These are phyloP conservation scores for Pseudomugil gertrudae DNA, from an alignment of 2,797 vertebrate genomes.

Conservation along the genomic window DNA sequence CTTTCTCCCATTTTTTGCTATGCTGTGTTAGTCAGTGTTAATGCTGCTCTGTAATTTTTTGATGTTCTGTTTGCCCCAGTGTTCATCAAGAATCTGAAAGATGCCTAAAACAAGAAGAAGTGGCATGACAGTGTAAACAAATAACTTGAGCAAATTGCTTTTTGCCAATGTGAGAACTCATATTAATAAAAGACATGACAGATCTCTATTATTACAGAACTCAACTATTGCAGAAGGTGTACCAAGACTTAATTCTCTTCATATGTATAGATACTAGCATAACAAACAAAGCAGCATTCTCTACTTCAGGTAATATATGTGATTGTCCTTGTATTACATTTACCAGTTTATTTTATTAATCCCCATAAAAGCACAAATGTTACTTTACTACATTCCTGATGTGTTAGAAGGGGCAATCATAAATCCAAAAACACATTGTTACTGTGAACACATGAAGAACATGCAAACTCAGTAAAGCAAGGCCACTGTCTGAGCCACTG, in stretches of 20 bases:
- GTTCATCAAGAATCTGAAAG: slow-evolving; percentile 73
- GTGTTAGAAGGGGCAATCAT: too few species aligned
- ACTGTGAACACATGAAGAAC: too few species aligned
- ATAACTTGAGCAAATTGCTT: slow-evolving; percentile 68
- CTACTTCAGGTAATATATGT: slow-evolving; percentile 9
- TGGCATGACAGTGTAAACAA: slow-evolving; percentile 67
- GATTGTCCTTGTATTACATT: slow-evolving; percentile 35
- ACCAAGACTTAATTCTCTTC: slow-evolving; percentile 36
- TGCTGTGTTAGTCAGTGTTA: slow-evolving; percentile 82
- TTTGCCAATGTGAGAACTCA: slow-evolving; percentile 38
- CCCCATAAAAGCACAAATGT: slow-evolving; percentile 9
- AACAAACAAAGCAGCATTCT: slow-evolving; percentile 24
- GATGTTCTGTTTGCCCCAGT: slow-evolving; percentile 75
- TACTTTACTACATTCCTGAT: not conserved
- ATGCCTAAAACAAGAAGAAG: slow-evolving; percentile 57
- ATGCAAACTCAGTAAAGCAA: too few species aligned
- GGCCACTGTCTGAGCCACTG: too few species aligned
- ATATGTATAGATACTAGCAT: slow-evolving; percentile 21
- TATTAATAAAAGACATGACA: slow-evolving; percentile 47
- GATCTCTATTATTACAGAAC: slow-evolving; percentile 37
- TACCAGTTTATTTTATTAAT: slow-evolving; percentile 26
- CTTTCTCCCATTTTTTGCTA: slow-evolving; percentile 82
- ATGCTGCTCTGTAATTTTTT: slow-evolving; percentile 80
- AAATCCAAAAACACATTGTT: too few species aligned
- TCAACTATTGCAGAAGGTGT: slow-evolving; percentile 36